phyloP scores from a whole-genome alignment of 2,797 vertebrate species.

The Limosa lapponica region DNA sequence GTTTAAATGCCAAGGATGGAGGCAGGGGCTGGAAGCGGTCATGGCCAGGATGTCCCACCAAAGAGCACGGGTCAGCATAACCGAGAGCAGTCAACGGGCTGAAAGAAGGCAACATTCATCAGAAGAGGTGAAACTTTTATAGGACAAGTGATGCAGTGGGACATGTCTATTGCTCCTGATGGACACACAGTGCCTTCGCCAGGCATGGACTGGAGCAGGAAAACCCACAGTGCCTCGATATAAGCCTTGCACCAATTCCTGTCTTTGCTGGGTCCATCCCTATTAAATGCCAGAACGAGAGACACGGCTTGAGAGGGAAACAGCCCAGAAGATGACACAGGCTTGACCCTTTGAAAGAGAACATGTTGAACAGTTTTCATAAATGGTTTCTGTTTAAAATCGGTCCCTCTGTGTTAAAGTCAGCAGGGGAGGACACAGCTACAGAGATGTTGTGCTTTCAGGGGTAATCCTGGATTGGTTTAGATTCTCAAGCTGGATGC shows the following conservation, averaged over 20 bases:
- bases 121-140: background rate
- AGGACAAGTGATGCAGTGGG: background rate
- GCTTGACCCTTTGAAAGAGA: background rate
- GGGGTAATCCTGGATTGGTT: background rate
- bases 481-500: background rate
- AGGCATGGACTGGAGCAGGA: background rate
- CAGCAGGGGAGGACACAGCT: background rate
- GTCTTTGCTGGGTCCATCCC: background rate
- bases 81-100: background rate
- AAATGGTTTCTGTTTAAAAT: background rate
- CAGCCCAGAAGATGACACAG: background rate
- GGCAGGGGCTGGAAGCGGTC: background rate
- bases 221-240: background rate
- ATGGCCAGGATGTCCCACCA: background rate
- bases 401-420: background rate
- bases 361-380: background rate
- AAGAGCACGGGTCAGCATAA: background rate
- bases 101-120: rapidly evolving
- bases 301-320: background rate
- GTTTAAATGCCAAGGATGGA: background rate
- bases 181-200: background rate
- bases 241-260: background rate
- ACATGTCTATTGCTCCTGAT: background rate
- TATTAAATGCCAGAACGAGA: background rate
- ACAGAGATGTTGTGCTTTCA: background rate